Evolutionary conservation across 2,888 invertebrate genomes (phyloP).

Genomic region (Branchipolynoe longqiensis): DNA sequence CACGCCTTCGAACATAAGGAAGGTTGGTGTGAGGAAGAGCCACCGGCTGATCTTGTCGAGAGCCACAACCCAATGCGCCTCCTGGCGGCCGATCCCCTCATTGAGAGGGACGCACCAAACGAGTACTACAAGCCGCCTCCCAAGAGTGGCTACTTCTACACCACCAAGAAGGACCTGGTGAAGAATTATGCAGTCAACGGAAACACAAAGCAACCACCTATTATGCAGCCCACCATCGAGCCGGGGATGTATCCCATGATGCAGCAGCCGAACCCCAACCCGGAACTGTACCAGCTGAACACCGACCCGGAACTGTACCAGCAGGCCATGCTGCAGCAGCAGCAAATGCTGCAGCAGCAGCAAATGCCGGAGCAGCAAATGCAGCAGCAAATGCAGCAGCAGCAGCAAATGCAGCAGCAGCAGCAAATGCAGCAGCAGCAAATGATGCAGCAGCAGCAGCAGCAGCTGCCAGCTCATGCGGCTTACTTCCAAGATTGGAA

Average conservation of each 20-base stretch:
- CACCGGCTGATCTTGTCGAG: constrained; percentile 62
- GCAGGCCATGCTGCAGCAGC: neutral
- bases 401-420: neutral
- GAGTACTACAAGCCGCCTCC: constrained; percentile 77
- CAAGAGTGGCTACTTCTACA: constrained; percentile 77
- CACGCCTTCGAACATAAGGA: constrained; percentile 89
- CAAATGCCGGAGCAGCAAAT: neutral
- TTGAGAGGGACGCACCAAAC: constrained; percentile 68
- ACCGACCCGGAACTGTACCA: neutral
- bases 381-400: neutral
- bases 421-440: neutral
- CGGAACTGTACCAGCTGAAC: neutral
- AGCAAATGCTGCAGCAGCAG: neutral
- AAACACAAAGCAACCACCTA: neutral
- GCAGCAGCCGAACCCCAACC: neutral
- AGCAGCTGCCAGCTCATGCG: constrained; percentile 57
- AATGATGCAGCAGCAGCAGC: constrained; percentile 53
- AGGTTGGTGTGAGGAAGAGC: constrained; percentile 65
- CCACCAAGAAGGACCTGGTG: constrained; percentile 71
- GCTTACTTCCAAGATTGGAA: constrained; percentile 68
- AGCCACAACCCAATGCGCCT: constrained; percentile 59
- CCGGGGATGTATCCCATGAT: neutral
- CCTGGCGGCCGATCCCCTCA: constrained; percentile 65
- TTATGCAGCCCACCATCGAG: neutral
- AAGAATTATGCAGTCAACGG: constrained; percentile 75